These are phyloP conservation scores for Flexamia atlantica DNA, from an alignment of 2,888 invertebrate species.

Conservation along the genomic window DNA sequence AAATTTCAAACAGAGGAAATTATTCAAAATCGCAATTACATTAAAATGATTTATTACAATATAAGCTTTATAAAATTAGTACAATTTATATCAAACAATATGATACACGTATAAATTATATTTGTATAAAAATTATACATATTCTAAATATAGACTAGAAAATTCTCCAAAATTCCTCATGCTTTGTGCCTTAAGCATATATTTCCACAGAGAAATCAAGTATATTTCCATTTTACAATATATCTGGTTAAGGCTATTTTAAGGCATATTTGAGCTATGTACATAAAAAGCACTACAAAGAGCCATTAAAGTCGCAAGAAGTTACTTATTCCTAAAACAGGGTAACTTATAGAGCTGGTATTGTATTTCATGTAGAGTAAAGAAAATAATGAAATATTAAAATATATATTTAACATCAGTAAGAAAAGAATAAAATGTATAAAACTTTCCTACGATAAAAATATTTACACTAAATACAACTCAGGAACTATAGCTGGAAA, in stretches of 20 bases:
- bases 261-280: neutral
- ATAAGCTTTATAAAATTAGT: conserved; percentile 41
- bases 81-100: conserved; percentile 33
- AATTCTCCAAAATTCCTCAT: neutral
- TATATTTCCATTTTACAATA: neutral
- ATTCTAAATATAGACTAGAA: conserved; percentile 25
- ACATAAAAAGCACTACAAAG: neutral
- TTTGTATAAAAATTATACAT: conserved; percentile 28
- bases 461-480: neutral
- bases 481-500: no score
- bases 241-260: conserved; percentile 3
- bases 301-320: neutral
- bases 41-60: conserved; percentile 6
- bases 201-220: neutral
- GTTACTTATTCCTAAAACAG: neutral
- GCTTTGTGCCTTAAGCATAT: neutral
- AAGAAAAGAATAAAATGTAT: neutral
- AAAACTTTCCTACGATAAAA: neutral
- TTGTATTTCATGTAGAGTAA: neutral
- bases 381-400: neutral
- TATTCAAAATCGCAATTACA: neutral
- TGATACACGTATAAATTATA: conserved; percentile 23
- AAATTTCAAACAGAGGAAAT: no score
- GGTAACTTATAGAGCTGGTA: conserved; percentile 17
- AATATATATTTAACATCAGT: neutral